Evolutionary conservation across 1,140 invertebrate genomes (phyloP).

Genomic region (Piezodorus guildinii): DNA sequence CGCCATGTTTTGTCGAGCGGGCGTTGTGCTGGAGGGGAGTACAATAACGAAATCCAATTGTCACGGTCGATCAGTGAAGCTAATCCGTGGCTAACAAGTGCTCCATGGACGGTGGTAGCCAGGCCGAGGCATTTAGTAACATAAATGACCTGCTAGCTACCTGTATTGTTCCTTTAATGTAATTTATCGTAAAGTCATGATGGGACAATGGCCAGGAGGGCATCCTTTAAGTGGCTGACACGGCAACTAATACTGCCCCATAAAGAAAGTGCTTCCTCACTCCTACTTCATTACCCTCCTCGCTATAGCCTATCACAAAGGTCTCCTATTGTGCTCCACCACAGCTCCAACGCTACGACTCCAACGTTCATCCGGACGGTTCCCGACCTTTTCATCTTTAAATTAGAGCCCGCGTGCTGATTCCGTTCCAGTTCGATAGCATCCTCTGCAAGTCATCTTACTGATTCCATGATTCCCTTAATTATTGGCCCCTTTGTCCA

Average conservation of each 20-base stretch:
- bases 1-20: conserved; percentile 5
- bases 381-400: conserved; percentile 3
- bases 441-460: conserved; percentile 1
- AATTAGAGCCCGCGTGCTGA: conserved; percentile 5
- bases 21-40: conserved; percentile 1
- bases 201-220: neutral
- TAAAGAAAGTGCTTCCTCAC: conserved; percentile 10
- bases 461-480: conserved; percentile 7
- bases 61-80: conserved; percentile 15
- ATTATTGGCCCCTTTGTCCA: neutral
- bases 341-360: no score
- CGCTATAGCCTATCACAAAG: no score
- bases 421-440: neutral
- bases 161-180: conserved; percentile 18
- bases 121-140: conserved; percentile 2
- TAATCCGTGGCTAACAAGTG: conserved; percentile 19
- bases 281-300: conserved; percentile 12
- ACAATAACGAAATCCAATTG: conserved; percentile 18
- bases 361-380: no score
- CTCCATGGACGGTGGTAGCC: neutral
- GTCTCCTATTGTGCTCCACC: no score
- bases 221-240: conserved; percentile 7
- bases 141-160: conserved; percentile 17
- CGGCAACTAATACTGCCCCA: conserved; percentile 15
- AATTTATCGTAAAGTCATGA: conserved; percentile 17